Conservation (phyloP, 2,888 invertebrate genomes). For the Ichneumoninae sp. region DNA sequence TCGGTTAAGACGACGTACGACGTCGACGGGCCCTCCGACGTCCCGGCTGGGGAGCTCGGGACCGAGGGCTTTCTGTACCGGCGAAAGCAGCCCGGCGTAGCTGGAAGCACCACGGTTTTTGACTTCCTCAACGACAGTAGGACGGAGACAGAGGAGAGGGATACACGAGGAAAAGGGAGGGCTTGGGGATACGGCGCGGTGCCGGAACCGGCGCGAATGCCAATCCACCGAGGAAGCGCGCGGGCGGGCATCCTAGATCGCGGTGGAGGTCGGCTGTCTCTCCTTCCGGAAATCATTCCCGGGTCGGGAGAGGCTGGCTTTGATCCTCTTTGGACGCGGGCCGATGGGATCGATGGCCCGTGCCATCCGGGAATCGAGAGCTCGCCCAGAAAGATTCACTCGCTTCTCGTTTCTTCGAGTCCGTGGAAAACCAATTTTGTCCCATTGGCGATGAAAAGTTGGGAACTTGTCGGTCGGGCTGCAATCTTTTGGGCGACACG, state of each 20-base stretch:
- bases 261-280: conserved; percentile 33
- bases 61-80: conserved; percentile 50
- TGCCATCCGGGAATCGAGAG: conserved; percentile 1
- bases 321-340: conserved; percentile 64
- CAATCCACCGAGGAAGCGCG: conserved; percentile 52
- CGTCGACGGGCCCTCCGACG: conserved; percentile 68
- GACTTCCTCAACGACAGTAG: conserved; percentile 58
- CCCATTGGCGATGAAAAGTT: conserved; percentile 18
- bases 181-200: conserved; percentile 29
- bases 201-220: conserved; percentile 48
- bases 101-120: conserved; percentile 63
- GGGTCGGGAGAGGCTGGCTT: conserved; percentile 61
- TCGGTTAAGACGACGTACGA: conserved; percentile 79
- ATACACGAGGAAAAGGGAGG: conserved; percentile 19
- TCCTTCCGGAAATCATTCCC: conserved; percentile 60
- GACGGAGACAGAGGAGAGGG: conserved; percentile 51
- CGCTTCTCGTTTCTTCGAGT: conserved; percentile 24
- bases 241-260: conserved; percentile 52
- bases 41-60: conserved; percentile 55
- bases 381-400: conserved; percentile 17
- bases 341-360: conserved; percentile 61
- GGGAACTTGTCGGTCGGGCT: background rate
- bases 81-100: conserved; percentile 36
- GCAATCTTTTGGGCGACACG: background rate
- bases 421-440: conserved; percentile 30